Percentiles rank a stretch among this genome's conserved stretches.
phyloP scores from a whole-genome alignment of 2,113 vertebrate genomes.

The Crocuta crocuta region DNA sequence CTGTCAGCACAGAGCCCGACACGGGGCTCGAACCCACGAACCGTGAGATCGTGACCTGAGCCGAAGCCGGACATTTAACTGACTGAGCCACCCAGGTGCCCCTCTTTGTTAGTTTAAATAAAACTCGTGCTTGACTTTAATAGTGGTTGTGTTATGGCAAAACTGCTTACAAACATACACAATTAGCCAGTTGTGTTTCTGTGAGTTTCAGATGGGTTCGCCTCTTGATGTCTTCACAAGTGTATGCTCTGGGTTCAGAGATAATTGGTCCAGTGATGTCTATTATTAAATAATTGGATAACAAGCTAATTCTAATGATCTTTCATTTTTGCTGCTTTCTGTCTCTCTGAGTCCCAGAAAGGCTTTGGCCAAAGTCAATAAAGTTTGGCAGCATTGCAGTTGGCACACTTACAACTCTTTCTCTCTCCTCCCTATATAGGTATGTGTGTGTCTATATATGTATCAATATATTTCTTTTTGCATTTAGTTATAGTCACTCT shows the following conservation, averaged over 20 bases:
- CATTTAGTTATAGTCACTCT: not conserved
- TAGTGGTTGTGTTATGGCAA: not conserved
- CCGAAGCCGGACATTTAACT: no score
- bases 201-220: not conserved
- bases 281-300: not conserved
- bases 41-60: no score
- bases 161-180: not conserved
- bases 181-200: not conserved
- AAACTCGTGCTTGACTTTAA: not conserved
- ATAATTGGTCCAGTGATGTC: not conserved
- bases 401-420: not conserved
- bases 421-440: not conserved
- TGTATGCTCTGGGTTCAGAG: not conserved
- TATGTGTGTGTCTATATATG: not conserved
- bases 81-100: no score
- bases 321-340: not conserved
- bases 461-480: not conserved
- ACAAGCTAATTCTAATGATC: not conserved
- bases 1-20: no score
- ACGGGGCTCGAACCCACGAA: no score
- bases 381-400: not conserved
- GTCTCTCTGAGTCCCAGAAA: not conserved
- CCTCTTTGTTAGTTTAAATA: not conserved
- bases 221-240: not conserved
- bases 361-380: not conserved